Evolutionary conservation across 2,888 invertebrate genomes (phyloP), one percentile per base, ranked within the genome.

Genomic region (Sabatieria punctata): DNA sequence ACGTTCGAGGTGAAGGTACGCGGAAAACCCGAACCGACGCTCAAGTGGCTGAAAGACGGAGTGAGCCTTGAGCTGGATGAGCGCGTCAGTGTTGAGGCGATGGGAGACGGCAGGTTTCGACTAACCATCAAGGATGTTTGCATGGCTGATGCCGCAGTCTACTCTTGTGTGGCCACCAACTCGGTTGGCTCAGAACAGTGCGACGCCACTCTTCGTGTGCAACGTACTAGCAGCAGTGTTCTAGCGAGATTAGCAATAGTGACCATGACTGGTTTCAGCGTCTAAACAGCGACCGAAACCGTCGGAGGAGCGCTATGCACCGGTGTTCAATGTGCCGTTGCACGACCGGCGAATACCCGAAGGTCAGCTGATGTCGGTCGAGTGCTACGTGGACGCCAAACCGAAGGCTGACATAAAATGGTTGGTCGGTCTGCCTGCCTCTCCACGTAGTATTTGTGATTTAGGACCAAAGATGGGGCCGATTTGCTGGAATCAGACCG

Each of bases 81-180:
- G 47, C 77, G 77, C 0, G 71, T 76, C 46, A 75, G 75, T 53
- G 76, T 81, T 1, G 75, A 75, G 23, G 74, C 77, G 46, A 56
- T 64, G 57, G 53, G 52, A 41, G 64, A 63, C 0, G 88, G 91
- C 63, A 76, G 77, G 3, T 80, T 80, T 57, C 74, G 81, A 37
- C 71, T 95, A 45, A 75, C 78, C 22, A 81, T 95, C 55, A 78
- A 78, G 58, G 88, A 91, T 63, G 77, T 78, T 1, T 85, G 88
- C 53, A 70, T 77, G 48, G 83, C 81, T 1, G 78, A 79, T 50
- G 73, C 59, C 77, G 83, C 56, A 76, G 80, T 71, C 77, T 64
- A 67, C 54, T 61, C 57, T 11, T 69, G 69, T 52, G 57, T 60
- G 22, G 70, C 85, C 4, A 59, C 59, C 33, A 89, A 88, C 68